Conservation (phyloP, 2,797 vertebrate genomes). For the Phaenicophaeus curvirostris region DNA sequence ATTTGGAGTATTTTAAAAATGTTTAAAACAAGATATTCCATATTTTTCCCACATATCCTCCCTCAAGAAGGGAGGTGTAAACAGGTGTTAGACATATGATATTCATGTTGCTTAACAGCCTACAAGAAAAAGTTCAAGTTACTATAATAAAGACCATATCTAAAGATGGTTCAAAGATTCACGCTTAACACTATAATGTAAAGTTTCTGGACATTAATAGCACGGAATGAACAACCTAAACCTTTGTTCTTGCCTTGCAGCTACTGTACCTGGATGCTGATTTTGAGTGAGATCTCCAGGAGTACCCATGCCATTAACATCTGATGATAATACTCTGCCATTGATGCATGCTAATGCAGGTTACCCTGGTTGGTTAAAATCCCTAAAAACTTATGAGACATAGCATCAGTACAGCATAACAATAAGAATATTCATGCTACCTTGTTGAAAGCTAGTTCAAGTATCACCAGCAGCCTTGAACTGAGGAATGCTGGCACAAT, state of each 20-base stretch:
- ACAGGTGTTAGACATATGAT: neutral
- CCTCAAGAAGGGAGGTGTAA: neutral
- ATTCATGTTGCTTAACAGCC: neutral
- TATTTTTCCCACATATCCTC: neutral
- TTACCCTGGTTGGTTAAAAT: neutral
- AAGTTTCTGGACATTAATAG: neutral
- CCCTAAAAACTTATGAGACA: neutral
- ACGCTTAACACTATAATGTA: neutral
- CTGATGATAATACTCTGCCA: neutral
- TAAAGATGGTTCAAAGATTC: neutral
- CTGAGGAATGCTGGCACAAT: rapidly evolving
- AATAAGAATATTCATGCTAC: rapidly evolving
- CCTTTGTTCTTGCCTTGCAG: neutral
- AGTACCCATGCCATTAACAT: rapidly evolving
- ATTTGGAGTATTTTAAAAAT: neutral
- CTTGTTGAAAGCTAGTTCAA: neutral
- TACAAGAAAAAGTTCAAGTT: conserved; percentile 12
- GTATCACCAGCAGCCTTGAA: neutral
- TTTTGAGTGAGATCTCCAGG: neutral
- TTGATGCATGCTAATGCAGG: neutral
- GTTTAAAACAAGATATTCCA: neutral
- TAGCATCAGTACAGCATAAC: neutral
- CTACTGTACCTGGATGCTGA: neutral
- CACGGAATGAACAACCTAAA: neutral
- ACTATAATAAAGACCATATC: neutral